Evolutionary conservation across 2,113 vertebrate species (phyloP), one percentile per base, ranked within the genome.

Genomic region (Aythya baeri): DNA sequence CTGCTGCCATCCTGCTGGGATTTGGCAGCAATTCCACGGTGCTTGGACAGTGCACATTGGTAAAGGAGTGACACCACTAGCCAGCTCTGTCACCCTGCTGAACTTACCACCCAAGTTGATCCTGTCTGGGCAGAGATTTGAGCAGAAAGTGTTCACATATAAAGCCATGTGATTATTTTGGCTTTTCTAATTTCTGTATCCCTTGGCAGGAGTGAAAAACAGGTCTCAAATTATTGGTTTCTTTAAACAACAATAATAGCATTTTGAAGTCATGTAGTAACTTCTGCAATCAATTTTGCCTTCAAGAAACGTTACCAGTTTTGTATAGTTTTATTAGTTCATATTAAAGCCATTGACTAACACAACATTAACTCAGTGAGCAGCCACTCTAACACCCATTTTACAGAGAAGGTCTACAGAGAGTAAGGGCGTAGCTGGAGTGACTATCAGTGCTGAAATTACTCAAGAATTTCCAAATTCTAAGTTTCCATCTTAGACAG

Each of bases 21-120:
- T 91, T 49, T 94, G 94, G 95, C 75, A 0, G 31, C 76, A 68
- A 71, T 46, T 77, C 52, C 57, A 17, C 32, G 4, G 32, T 0
- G 46, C 70, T 91, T 62, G 61, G 91, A 43, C n/a, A 23, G 91
- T 2, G 7, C 13, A 67, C 54, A 2, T 0, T 91, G 86, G 70
- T 68, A 79, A 86, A 59, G 88, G 86, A 89, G 81, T 65, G 80
- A 78, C 87, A 88, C 57, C 1, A 6, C 88, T 71, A 85, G 90
- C 94, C 89, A 91, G 93, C 83, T 66, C 67, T 66, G 80, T 75
- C 88, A 66, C 89, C 91, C 88, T 70, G 59, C 65, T 94, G 97
- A 96, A 96, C 96, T 71, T 50, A 89, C 96, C 95, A 96, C 93
- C 97, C 96, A 97, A 79, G 96, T 2, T 70, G 91, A 91, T 96